Base-by-base conservation (phyloP, 1,140 invertebrate species). In the Tyrophagus putrescentiae region DNA sequence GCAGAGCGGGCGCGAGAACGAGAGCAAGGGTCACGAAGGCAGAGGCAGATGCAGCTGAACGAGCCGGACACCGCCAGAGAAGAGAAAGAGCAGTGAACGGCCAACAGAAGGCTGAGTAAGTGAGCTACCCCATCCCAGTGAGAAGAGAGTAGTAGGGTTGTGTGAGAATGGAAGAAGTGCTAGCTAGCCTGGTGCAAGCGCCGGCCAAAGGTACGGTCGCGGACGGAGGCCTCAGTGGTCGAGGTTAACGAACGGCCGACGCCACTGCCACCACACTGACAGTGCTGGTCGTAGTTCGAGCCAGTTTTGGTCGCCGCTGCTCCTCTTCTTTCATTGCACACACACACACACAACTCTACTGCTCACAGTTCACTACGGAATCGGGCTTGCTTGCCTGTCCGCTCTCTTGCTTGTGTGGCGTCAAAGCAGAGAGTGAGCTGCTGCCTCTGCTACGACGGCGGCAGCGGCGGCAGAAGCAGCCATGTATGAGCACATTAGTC, bases 401-500 rank as follows among this genome's bases (percentile, higher is more conserved):
- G n/a, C n/a, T n/a, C n/a, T n/a, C n/a, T n/a, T n/a, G n/a, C n/a
- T n/a, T n/a, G n/a, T n/a, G n/a, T n/a, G n/a, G n/a, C n/a, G n/a
- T n/a, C n/a, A n/a, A n/a, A n/a, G n/a, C n/a, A n/a, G n/a, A n/a
- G n/a, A n/a, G n/a, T n/a, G n/a, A n/a, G n/a, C n/a, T n/a, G n/a
- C n/a, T n/a, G n/a, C n/a, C n/a, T n/a, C n/a, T n/a, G n/a, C n/a
- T n/a, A n/a, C n/a, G n/a, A n/a, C n/a, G n/a, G n/a, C n/a, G n/a
- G n/a, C n/a, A 48, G 21, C 6, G 18, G 23, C 21, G 45, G 45
- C 45, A 9, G 45, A 48, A 29, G 45, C 45, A 48, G 7, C 7
- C 45, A 48, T 48, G 18, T 48, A 48, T 48, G 45, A 48, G 45
- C 45, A 48, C 31, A 48, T 48, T 48, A 48, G 45, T 48, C 45